phyloP scores from a whole-genome alignment of 35 echinoderm and acorn worm species.

The Strongylocentrotus purpuratus region DNA sequence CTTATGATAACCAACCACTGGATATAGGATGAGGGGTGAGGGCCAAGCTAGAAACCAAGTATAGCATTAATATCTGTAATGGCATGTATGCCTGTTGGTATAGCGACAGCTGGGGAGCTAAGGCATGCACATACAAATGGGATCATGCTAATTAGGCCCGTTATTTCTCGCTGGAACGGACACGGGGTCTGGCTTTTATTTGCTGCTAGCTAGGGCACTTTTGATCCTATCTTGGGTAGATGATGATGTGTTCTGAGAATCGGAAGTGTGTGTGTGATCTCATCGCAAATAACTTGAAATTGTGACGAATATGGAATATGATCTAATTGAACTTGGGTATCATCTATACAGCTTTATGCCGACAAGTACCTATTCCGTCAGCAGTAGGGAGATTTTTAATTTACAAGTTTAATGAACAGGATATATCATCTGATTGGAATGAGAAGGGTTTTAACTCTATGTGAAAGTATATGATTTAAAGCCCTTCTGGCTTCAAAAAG shows the following conservation, averaged over 20 bases:
- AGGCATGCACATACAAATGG: conserved; percentile 10
- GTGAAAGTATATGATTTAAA: too few relatives aligned
- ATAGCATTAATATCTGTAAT: conserved; percentile 16
- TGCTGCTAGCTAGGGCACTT: neutral
- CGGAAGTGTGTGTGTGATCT: neutral
- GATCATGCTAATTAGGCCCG: neutral
- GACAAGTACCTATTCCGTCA: neutral
- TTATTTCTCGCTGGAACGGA: neutral
- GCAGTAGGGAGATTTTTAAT: too few relatives aligned
- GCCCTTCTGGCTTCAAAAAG: too few relatives aligned
- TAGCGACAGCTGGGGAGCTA: neutral
- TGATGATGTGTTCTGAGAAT: neutral
- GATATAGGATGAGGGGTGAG: neutral
- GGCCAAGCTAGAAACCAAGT: neutral
- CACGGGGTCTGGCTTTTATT: neutral
- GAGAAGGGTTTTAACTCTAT: too few relatives aligned
- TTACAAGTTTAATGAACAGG: too few relatives aligned
- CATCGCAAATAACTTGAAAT: neutral
- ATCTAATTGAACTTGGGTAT: neutral
- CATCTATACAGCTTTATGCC: neutral
- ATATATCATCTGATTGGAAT: too few relatives aligned
- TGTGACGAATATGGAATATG: neutral
- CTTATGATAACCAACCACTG: neutral
- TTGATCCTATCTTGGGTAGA: neutral
- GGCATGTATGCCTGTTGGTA: conserved; percentile 14